Conservation (phyloP, 2,888 invertebrate species). For the Lasioglossum pauxillum region DNA sequence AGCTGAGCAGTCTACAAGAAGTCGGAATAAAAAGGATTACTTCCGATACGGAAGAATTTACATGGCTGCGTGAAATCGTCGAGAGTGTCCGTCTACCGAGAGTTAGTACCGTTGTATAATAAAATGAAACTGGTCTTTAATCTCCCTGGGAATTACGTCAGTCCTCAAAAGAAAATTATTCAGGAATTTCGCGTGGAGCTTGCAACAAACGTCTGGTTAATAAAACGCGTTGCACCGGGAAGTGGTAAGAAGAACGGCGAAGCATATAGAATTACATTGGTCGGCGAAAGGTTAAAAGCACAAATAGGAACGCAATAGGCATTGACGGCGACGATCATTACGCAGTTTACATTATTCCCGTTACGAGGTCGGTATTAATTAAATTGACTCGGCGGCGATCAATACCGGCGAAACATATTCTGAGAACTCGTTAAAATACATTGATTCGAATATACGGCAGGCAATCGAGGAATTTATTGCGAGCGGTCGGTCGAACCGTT, state of each 20-base stretch:
- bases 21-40: background rate
- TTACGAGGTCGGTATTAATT: conserved; percentile 12
- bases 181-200: background rate
- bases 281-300: background rate
- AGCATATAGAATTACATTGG: background rate
- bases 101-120: too few species aligned
- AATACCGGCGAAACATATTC: background rate
- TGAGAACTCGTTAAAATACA: conserved; percentile 13
- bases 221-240: background rate
- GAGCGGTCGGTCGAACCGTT: background rate
- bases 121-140: too few species aligned
- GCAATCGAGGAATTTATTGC: conserved; percentile 6
- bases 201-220: too few species aligned
- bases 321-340: background rate
- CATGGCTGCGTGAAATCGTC: too few species aligned
- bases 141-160: too few species aligned
- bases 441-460: background rate
- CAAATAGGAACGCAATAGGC: too few species aligned
- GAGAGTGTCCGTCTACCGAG: too few species aligned
- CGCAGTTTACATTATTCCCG: conserved; percentile 12
- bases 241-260: background rate
- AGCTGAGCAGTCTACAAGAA: background rate
- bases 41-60: too few species aligned
- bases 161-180: background rate
- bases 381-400: conserved; percentile 8